Evolutionary conservation across 1,140 invertebrate genomes (phyloP).

Genomic region (Achatina immaculata): DNA sequence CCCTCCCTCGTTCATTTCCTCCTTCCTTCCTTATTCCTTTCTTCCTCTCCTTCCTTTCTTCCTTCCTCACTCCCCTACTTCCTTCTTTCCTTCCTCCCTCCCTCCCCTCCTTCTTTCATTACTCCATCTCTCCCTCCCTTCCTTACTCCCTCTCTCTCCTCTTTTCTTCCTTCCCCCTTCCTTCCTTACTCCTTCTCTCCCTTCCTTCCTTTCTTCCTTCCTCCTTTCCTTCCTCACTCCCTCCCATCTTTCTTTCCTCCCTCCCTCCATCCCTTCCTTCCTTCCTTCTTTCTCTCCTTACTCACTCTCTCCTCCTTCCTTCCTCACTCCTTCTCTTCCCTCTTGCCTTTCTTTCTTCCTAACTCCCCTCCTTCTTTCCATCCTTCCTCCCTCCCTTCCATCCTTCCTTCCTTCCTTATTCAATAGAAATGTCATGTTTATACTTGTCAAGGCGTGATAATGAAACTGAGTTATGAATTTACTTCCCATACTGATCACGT

Average conservation of each 20-base stretch:
- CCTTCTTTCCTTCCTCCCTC: background rate
- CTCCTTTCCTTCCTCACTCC: background rate
- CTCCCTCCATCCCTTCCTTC: too few relatives aligned
- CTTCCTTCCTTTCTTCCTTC: background rate
- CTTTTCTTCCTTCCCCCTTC: background rate
- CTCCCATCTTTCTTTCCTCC: too few relatives aligned
- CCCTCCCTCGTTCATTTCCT: background rate
- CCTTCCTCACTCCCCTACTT: too few relatives aligned
- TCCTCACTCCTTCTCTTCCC: too few relatives aligned
- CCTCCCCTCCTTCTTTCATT: background rate
- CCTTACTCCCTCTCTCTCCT: background rate
- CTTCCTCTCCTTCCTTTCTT: background rate
- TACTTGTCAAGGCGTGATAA: too few relatives aligned
- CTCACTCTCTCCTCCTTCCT: too few relatives aligned
- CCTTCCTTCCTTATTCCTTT: background rate
- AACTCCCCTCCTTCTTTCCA: too few relatives aligned
- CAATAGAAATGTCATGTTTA: too few relatives aligned
- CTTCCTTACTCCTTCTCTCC: background rate
- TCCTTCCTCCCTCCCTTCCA: background rate
- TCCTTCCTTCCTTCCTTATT: background rate
- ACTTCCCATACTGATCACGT: too few relatives aligned
- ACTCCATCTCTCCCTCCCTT: background rate
- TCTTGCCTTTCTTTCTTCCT: too few relatives aligned
- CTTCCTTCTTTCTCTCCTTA: too few relatives aligned
- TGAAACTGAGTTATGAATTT: too few relatives aligned